phyloP scores from a whole-genome alignment of 2,888 invertebrate species.

The Epiblema foenella region DNA sequence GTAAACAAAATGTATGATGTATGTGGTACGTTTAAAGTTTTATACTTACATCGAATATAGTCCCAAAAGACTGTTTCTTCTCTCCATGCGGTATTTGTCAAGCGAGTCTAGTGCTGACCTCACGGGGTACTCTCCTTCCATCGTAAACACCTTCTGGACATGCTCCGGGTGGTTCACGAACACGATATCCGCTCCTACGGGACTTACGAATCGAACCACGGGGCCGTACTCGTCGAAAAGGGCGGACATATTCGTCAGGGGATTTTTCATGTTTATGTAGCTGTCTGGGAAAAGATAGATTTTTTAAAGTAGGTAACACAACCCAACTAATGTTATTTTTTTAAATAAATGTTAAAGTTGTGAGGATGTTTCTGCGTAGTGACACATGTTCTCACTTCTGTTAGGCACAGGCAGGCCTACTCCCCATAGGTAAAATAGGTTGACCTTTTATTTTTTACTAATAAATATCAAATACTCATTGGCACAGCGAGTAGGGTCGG shows the following conservation, averaged over 20 bases:
- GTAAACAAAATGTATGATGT: no score
- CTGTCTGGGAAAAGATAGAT: constrained; percentile 54
- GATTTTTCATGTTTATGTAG: constrained; percentile 62
- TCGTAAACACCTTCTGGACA: constrained; percentile 85
- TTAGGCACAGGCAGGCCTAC: no score
- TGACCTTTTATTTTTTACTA: no score
- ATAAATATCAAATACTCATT: no score
- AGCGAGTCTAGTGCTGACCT: constrained; percentile 87
- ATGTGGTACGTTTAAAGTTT: no score
- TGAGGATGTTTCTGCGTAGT: no score
- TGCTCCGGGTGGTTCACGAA: constrained; percentile 87
- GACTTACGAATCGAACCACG: constrained; percentile 87
- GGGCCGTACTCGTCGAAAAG: constrained; percentile 86
- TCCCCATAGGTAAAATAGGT: no score
- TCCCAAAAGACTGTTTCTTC: constrained; percentile 83
- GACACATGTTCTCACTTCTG: no score
- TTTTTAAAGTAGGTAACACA: no score
- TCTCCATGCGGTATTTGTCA: constrained; percentile 86
- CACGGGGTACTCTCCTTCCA: constrained; percentile 85
- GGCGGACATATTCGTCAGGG: constrained; percentile 64
- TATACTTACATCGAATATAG: constrained; percentile 84
- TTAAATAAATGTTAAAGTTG: no score
- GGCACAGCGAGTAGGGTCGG: no score
- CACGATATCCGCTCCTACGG: constrained; percentile 87
- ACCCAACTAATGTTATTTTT: no score